Conservation (phyloP, 2,113 vertebrate species). For the Rutilus rutilus region DNA sequence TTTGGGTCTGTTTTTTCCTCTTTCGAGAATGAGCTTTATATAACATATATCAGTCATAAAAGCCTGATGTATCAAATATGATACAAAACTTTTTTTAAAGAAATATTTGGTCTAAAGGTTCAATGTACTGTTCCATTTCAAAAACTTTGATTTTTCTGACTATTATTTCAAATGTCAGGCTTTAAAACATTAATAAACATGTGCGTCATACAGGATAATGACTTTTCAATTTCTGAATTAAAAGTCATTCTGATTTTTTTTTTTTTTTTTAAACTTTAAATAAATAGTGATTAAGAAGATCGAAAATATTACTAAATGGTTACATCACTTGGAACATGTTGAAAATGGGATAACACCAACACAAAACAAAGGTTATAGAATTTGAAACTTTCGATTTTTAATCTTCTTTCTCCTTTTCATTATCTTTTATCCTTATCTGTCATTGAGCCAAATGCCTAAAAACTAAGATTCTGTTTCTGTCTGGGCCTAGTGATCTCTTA, state of each 20-base stretch:
- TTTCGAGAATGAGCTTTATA: not conserved
- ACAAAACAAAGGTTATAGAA: not conserved
- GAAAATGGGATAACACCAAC: not conserved
- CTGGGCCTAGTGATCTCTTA: slow-evolving; percentile 2
- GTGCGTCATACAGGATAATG: not conserved
- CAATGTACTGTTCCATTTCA: not conserved
- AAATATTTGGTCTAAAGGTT: not conserved
- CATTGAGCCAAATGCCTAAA: not conserved
- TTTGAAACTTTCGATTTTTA: not conserved
- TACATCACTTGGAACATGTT: not conserved
- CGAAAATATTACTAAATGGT: not conserved
- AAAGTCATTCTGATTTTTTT: not conserved
- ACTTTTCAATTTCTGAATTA: not conserved
- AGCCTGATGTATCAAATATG: not conserved
- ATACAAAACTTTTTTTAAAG: not conserved
- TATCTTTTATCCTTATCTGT: not conserved
- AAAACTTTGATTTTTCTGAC: not conserved
- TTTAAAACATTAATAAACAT: not conserved
- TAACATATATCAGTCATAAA: not conserved
- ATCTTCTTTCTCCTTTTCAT: not conserved
- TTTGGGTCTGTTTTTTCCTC: not conserved
- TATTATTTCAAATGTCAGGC: not conserved
- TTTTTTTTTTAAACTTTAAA: not conserved
- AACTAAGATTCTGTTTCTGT: not conserved
- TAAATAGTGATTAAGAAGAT: not conserved